A percentile compares a stretch with the other conserved stretches of the same genome.
Conservation (phyloP, 2,888 invertebrate species). For the Amblyjoppa fuscipennis region DNA sequence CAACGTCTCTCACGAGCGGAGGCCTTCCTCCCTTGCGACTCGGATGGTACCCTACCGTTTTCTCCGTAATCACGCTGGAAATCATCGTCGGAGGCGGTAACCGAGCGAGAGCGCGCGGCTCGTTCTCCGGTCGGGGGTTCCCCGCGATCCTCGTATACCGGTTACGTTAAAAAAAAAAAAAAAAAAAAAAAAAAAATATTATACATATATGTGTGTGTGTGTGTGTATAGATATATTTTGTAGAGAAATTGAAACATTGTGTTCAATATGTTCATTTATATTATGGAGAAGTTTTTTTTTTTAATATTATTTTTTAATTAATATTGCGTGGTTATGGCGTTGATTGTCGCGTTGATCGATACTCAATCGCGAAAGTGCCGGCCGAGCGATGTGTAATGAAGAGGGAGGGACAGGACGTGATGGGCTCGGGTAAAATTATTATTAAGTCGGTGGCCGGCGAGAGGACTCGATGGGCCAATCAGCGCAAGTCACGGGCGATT, state of each 20-base stretch:
- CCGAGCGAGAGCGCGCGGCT: not conserved
- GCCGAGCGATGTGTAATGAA: not conserved
- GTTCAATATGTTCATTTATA: too few relatives aligned
- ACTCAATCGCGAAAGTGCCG: not conserved
- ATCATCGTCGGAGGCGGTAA: slow-evolving; percentile 8
- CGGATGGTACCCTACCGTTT: slow-evolving; percentile 10
- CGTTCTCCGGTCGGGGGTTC: not conserved
- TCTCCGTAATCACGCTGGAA: slow-evolving; percentile 16
- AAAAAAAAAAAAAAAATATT: too few relatives aligned
- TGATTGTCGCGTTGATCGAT: slow-evolving; percentile 38
- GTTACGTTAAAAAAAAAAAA: too few relatives aligned
- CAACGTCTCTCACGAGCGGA: not conserved
- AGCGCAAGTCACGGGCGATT: slow-evolving; percentile 64
- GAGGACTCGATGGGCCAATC: slow-evolving; percentile 59
- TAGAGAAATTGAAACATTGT: too few relatives aligned
- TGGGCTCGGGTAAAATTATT: slow-evolving; percentile 29
- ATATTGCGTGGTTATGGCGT: not conserved
- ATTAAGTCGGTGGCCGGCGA: slow-evolving; percentile 57
- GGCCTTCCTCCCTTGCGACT: slow-evolving; percentile 29
- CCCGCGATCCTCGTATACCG: not conserved
- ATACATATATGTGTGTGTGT: too few relatives aligned
- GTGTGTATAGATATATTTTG: too few relatives aligned
- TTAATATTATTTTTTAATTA: not conserved
- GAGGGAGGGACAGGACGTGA: not conserved
- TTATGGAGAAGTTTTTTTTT: too few relatives aligned